These are phyloP conservation scores for Carollia perspicillata DNA, from an alignment of 2,113 vertebrate genomes.

Conservation along the genomic window DNA sequence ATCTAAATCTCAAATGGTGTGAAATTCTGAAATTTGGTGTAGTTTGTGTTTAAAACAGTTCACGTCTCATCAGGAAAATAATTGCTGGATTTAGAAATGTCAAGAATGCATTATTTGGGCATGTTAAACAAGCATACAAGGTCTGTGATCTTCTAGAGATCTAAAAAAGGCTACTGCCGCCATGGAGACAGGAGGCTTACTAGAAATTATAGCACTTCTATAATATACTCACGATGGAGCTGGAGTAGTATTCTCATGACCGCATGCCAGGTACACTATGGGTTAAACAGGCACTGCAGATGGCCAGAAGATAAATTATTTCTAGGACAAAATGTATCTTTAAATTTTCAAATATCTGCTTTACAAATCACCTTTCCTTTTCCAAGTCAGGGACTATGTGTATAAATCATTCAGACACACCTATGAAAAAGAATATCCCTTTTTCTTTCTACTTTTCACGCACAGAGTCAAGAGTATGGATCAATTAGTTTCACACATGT, in stretches of 20 bases:
- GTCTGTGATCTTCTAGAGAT: background rate
- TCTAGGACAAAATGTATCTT: background rate
- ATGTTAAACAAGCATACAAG: background rate
- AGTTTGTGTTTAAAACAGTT: background rate
- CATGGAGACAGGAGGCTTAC: background rate
- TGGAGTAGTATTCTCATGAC: background rate
- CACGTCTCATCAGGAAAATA: background rate
- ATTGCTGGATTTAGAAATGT: background rate
- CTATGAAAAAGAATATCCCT: background rate
- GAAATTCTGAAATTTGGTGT: background rate
- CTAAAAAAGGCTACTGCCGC: background rate
- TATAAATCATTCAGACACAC: background rate
- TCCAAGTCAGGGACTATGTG: background rate
- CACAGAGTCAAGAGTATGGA: background rate
- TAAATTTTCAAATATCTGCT: conserved; percentile 15
- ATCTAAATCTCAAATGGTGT: background rate
- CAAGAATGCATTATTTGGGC: background rate
- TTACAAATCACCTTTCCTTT: conserved; percentile 20
- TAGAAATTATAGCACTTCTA: background rate
- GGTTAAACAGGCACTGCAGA: background rate
- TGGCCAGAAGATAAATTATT: background rate
- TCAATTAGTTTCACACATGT: background rate
- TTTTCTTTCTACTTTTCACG: conserved; percentile 11
- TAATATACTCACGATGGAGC: background rate
- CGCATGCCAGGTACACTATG: background rate